Evolutionary conservation across 64 coral and sea anemone species (phyloP), one percentile per base, ranked within the genome.

Genomic region (Montipora efflorescens): DNA sequence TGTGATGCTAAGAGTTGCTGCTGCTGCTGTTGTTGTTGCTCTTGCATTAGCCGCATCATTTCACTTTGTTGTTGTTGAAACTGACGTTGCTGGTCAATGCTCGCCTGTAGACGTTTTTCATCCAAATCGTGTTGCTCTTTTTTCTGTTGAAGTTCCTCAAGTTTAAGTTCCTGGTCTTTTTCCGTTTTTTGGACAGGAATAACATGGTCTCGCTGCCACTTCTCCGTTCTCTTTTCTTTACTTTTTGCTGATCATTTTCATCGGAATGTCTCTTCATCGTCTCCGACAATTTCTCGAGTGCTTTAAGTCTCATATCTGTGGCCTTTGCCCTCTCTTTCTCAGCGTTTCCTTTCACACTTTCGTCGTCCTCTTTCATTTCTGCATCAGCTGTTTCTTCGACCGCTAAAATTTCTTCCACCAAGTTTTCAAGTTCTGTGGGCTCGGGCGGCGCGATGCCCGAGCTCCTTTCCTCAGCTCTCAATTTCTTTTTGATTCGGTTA

Each of bases 401-500:
- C 36, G 66, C 89, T 47, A 82, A 72, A 48, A 82, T 91, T 82
- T 91, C 78, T 44, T 91, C 88, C 21, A 79, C 4, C 64, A 91
- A 44, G 77, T 20, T 90, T 62, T 90, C 89, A 62, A 90, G 76
- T 55, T 55, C 1, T 55, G 52, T 55, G 48, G 59, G 10, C 2
- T 18, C 45, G 36, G 76, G 75, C 8, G 49, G 36, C 67, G 57
- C 76, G 58, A 62, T 48, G 36, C 76, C 44, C 5, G 59, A 25
- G 20, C 21, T 47, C 49, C 49, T 83, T 91, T 75, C 46, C 69
- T 91, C 74, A 15, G 18, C 19, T 75, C 79, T 83, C 90, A 75
- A 59, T 83, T 91, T 83, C 49, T 91, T 91, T 73, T 91, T 91
- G 59, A 51, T 52, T 50, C 45, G 15, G 57, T 90, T 90, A 45